Conservation (phyloP, 1,140 invertebrate species). For the Gonioctena quinquepunctata region DNA sequence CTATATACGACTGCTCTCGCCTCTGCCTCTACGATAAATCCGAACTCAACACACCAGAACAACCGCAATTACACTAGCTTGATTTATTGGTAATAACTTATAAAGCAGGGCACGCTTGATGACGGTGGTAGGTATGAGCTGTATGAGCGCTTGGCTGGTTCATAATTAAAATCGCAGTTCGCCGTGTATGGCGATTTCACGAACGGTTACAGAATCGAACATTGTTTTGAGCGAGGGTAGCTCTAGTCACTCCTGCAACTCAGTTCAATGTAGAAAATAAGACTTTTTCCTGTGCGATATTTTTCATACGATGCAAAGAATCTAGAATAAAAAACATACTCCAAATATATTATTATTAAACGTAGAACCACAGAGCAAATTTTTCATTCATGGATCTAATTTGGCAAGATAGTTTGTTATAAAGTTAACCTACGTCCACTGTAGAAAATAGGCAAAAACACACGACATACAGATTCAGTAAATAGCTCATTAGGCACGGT, state of each 20-base stretch:
- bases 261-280: too few species aligned
- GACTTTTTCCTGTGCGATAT: too few species aligned
- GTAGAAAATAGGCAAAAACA: too few species aligned
- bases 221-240: background rate
- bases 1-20: constrained; percentile 19
- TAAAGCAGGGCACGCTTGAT: constrained; percentile 13
- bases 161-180: background rate
- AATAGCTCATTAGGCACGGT: too few species aligned
- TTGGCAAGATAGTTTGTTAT: too few species aligned
- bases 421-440: too few species aligned
- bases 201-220: background rate
- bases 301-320: too few species aligned
- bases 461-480: too few species aligned
- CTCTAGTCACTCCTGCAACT: background rate
- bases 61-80: constrained; percentile 40
- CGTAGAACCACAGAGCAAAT: too few species aligned
- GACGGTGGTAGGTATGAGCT: background rate
- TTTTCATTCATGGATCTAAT: too few species aligned
- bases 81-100: constrained; percentile 48
- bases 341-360: too few species aligned
- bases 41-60: constrained; percentile 37
- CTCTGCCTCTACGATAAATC: constrained; percentile 32
- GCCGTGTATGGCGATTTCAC: background rate
- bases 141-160: background rate
- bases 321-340: too few species aligned